Evolutionary conservation across 2,888 invertebrate genomes (phyloP), one percentile per base, ranked within the genome.

Genomic region (Troides helena): DNA sequence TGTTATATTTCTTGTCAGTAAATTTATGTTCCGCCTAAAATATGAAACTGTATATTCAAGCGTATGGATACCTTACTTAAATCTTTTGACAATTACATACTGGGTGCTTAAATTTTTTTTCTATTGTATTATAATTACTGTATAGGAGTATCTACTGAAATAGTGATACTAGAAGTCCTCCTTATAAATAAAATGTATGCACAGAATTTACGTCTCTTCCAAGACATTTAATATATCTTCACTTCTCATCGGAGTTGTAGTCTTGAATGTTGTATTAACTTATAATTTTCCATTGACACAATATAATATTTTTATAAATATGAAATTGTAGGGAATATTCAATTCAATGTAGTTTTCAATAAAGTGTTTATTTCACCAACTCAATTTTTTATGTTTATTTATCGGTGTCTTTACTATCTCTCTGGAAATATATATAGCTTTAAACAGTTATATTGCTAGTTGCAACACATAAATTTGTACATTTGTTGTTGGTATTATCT

Each of bases 1-100:
- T 86, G 85, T 81, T 84, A 84, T 88, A 86, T 87, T 89, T 88
- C 82, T 84, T 79, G 69, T 68, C 61, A 64, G 56, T 56, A 36
- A n/a, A 59, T 60, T 66, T 57, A 10, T 21, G 4, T 21, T 57
- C 18, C 21, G n/a, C 10, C 2, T 21, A 57, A 57, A 57, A 57
- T 57, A 12, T 23, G 39, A 12, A 50, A 46, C 59, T 65, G 65
- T 65, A 59, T 65, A 36, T 25, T 60, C 60, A n/a, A 46, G 66
- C 60, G 59, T 50, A 60, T 66, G 66, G 66, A 60, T 65, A 57
- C 21, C 12, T 21, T 18, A 57, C 7, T 21, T 57, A 50, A 14
- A 14, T 50, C 14, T 50, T 39, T 39, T 39, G 10, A 7, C 10
- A 39, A 7, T 39, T 39, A 39, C 39, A 7, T 50, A 14, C 50